Evolutionary conservation across 2,888 invertebrate species (phyloP).

Genomic region (Gymnocheta viridis): DNA sequence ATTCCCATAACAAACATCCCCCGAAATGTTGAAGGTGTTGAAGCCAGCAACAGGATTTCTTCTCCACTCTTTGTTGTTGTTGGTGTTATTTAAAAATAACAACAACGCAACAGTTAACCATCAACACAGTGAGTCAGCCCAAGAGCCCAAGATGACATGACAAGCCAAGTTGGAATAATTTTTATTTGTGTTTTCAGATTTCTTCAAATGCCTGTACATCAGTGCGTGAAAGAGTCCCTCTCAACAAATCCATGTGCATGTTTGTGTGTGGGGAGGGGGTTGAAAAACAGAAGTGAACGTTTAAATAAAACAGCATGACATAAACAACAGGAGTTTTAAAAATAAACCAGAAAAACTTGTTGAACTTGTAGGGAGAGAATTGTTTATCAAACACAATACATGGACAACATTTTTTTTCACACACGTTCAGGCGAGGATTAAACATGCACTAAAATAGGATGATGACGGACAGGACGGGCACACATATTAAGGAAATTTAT

Average conservation of each 20-base stretch:
- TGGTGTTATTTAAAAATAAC: not conserved
- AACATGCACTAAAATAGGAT: not conserved
- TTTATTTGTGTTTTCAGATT: slow-evolving; percentile 36
- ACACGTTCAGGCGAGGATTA: not conserved
- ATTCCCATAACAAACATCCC: slow-evolving; percentile 40
- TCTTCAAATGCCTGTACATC: not conserved
- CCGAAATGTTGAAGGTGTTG: slow-evolving; percentile 36
- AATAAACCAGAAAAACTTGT: slow-evolving; percentile 69
- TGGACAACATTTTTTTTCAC: not conserved
- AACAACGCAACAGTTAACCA: slow-evolving; percentile 14
- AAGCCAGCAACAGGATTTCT: slow-evolving; percentile 58
- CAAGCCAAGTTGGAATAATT: slow-evolving; percentile 48
- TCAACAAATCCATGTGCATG: not conserved
- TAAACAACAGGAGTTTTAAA: slow-evolving; percentile 29
- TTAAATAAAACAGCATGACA: slow-evolving; percentile 19
- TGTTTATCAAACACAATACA: slow-evolving; percentile 7
- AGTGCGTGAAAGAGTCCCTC: slow-evolving; percentile 6
- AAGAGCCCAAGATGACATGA: slow-evolving; percentile 65
- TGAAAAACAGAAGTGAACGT: slow-evolving; percentile 44
- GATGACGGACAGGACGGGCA: not conserved
- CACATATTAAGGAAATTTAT: slow-evolving; percentile 19
- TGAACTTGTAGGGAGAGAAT: slow-evolving; percentile 58
- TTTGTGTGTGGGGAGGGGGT: slow-evolving; percentile 51
- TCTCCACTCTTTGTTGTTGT: slow-evolving; percentile 14
- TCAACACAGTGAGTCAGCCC: not conserved